Percentiles rank a stretch among this genome's conserved stretches.
Conservation (phyloP, 2,888 invertebrate genomes). For the Conistra vaccinii region DNA sequence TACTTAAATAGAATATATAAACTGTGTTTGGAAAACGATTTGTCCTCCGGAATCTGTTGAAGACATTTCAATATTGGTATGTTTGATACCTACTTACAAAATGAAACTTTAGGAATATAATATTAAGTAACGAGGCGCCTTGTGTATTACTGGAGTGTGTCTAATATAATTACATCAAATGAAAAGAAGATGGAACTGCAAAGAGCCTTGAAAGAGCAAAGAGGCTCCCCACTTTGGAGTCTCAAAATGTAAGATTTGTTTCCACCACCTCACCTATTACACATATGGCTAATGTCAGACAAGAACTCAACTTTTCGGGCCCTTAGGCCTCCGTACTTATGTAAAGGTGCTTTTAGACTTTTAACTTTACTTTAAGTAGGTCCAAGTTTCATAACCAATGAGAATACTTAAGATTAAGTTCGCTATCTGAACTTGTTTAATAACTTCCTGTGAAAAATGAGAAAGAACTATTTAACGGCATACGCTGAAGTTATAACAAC, state of each 20-base stretch:
- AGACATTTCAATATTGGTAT: constrained; percentile 29
- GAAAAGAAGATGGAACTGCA: constrained; percentile 26
- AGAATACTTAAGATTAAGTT: constrained; percentile 60
- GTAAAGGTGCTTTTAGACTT: constrained; percentile 48
- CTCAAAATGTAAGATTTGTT: constrained; percentile 40
- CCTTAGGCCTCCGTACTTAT: neutral
- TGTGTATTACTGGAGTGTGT: constrained; percentile 7
- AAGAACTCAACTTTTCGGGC: constrained; percentile 1
- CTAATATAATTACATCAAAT: constrained; percentile 22
- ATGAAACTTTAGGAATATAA: constrained; percentile 3
- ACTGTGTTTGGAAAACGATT: constrained; percentile 19
- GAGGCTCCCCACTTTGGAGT: constrained; percentile 17
- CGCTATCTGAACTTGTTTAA: constrained; percentile 71
- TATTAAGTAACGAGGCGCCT: neutral
- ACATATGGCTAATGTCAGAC: constrained; percentile 34
- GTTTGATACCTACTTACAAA: neutral
- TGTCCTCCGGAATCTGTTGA: constrained; percentile 19
- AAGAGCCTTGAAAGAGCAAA: constrained; percentile 30
- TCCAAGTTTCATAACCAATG: constrained; percentile 49
- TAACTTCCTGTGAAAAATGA: constrained; percentile 74
- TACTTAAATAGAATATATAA: constrained; percentile 7
- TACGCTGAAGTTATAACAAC: constrained; percentile 75
- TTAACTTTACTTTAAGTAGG: constrained; percentile 49
- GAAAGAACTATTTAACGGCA: constrained; percentile 76
- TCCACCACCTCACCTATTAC: constrained; percentile 21